Base-by-base conservation (phyloP, 2,797 vertebrate genomes). In the Botia almorhae region DNA sequence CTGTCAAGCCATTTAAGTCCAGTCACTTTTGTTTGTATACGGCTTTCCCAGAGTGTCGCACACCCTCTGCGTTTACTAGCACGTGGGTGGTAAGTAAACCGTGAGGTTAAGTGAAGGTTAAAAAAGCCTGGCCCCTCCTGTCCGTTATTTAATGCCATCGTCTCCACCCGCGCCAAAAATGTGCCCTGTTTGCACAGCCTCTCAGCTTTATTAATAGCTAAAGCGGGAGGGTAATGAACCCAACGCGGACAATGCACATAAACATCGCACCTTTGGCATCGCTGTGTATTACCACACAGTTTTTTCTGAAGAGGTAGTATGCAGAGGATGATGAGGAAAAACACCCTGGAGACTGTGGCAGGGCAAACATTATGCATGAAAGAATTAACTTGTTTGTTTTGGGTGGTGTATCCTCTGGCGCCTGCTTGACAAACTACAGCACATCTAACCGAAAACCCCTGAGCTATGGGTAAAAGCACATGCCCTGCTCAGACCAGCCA, bases 181-280 rank as follows among this genome's bases (percentile, higher is more conserved):
- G 82, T 79, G 76, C 23, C 72, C 39, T 83, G 77, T 85, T 87
- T 88, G 85, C 72, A 85, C 82, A 87, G 80, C 73, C 78, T 70
- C 67, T 82, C 58, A 3, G 6, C 58, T 55, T 86, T 90, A 90
- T 91, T 88, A 89, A 85, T 60, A 14, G 76, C 83, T 81, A 80
- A 60, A 82, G 70, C 76, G 61, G 80, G 84, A 74, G 33, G 76
- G 68, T 78, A 84, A 83, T 83, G 81, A 81, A 74, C 74, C 55
- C 73, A 84, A 85, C 81, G 70, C 61, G 72, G 81, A 63, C 76
- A 84, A 55, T 48, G 80, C 77, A 91, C 90, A 92, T 87, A 90
- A 89, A 87, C 85, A 50, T 36, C 78, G 81, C 39, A 81, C 85
- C 87, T 73, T 75, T 84, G 74, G 76, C 60, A 78, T 76, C 72